Evolutionary conservation across 2,113 vertebrate species (phyloP).

Genomic region (Ceyx melanurus): DNA sequence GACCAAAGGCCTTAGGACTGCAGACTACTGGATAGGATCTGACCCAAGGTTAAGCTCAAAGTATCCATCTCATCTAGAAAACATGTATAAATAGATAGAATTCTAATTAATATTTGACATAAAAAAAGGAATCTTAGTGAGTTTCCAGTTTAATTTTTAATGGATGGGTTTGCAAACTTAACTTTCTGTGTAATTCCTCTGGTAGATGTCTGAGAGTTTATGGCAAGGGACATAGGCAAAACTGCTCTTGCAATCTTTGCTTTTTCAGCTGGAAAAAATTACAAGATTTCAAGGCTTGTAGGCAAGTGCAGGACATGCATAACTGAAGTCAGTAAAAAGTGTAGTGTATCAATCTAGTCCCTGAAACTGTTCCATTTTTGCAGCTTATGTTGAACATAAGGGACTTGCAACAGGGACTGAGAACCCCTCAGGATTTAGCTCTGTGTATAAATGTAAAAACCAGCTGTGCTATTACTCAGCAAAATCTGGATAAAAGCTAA

Average conservation of each 20-base stretch:
- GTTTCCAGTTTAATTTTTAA: not conserved
- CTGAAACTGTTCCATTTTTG: not conserved
- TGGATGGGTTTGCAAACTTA: not conserved
- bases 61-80: not conserved
- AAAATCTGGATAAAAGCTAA: not conserved
- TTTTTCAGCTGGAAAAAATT: not conserved
- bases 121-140: not conserved
- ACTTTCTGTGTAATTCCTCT: not conserved
- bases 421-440: not conserved
- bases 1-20: not conserved
- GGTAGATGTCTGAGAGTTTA: not conserved
- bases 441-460: not conserved
- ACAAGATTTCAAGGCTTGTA: not conserved
- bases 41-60: not conserved
- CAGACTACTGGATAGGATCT: not conserved
- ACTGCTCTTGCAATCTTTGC: not conserved
- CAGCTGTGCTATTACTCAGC: not conserved
- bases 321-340: not conserved
- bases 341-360: not conserved
- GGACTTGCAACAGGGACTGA: not conserved
- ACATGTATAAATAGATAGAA: not conserved
- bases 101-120: not conserved
- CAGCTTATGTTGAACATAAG: not conserved
- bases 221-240: not conserved
- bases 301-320: not conserved